Conservation (phyloP, 2,888 invertebrate species). For the Plagodis dolabraria region DNA sequence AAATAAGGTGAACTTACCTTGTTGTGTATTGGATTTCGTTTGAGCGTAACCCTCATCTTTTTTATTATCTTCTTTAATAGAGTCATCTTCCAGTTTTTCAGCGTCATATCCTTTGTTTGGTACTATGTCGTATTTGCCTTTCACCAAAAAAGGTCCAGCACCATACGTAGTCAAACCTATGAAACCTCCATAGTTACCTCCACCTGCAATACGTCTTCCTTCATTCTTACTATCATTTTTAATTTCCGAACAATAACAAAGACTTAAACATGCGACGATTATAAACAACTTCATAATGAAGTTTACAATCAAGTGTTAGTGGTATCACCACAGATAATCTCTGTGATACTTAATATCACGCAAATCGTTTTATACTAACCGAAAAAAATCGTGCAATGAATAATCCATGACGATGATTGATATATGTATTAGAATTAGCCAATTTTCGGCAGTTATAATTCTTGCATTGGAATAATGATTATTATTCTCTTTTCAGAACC, state of each 20-base stretch:
- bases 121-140: constrained; percentile 8
- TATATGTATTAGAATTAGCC: neutral
- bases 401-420: constrained; percentile 1
- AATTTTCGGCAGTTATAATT: neutral
- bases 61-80: neutral
- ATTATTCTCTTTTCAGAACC: too few species aligned
- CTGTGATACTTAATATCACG: too few species aligned
- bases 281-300: constrained; percentile 19
- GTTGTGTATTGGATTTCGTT: too few species aligned
- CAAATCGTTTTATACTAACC: constrained; percentile 7
- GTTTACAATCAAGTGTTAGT: neutral
- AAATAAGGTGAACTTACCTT: too few species aligned
- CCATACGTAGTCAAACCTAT: constrained; percentile 15
- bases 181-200: constrained; percentile 20
- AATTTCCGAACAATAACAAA: constrained; percentile 13
- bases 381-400: constrained; percentile 2
- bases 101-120: neutral
- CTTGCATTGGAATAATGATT: too few species aligned
- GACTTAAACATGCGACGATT: constrained; percentile 1
- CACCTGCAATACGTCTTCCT: constrained; percentile 12
- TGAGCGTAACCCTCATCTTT: neutral
- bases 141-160: constrained; percentile 17
- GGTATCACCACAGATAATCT: neutral
- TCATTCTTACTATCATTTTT: neutral
- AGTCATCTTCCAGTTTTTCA: neutral